Percentiles rank a stretch among this genome's conserved stretches.
Evolutionary conservation across 92 coral and sea anemone genomes (phyloP).

Genomic region (Siderastrea radians): DNA sequence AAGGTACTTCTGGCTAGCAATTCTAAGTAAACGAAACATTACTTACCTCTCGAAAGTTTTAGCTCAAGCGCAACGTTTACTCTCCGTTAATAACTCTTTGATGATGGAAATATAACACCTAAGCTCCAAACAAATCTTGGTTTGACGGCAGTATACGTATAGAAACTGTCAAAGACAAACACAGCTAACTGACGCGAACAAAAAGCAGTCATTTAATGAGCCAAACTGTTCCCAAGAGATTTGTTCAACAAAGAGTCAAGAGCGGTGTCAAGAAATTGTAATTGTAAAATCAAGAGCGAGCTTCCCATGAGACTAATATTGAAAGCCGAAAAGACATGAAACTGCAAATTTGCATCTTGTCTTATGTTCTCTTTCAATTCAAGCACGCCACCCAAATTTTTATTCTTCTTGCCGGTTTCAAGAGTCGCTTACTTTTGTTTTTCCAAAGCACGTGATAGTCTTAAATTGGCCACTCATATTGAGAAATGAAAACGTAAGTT

Average conservation of each 20-base stretch:
- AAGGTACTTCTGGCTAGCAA: too few species aligned
- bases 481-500: neutral
- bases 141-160: neutral
- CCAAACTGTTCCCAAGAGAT: conserved; percentile 20
- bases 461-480: neutral
- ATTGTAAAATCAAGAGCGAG: neutral
- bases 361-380: neutral
- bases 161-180: conserved; percentile 2
- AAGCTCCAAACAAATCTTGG: neutral
- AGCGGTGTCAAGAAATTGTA: neutral
- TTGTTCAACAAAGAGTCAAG: neutral
- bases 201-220: neutral
- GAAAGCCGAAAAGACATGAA: neutral
- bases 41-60: neutral
- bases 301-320: neutral
- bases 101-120: neutral
- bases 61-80: too few species aligned
- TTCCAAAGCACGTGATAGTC: neutral
- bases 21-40: neutral
- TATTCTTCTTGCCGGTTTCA: neutral
- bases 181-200: neutral
- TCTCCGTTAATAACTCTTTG: too few species aligned
- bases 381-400: neutral
- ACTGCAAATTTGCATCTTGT: neutral
- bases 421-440: neutral